Conservation (phyloP, 2,888 invertebrate species). For the Sceliomorpha sp. region DNA sequence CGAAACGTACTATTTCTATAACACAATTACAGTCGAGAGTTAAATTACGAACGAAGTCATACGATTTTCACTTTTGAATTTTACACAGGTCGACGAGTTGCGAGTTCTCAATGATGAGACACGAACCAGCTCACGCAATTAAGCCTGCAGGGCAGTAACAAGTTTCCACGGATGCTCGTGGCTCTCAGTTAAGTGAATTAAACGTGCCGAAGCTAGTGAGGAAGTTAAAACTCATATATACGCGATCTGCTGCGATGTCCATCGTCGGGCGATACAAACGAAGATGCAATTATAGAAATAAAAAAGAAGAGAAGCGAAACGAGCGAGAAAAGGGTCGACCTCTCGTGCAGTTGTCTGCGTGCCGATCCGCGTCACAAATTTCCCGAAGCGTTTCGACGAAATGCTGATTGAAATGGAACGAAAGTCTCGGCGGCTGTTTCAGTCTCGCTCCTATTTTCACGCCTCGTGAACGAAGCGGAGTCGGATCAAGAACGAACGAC, state of each 20-base stretch:
- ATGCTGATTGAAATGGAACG: constrained; percentile 33
- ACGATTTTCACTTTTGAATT: constrained; percentile 47
- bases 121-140: constrained; percentile 43
- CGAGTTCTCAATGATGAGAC: constrained; percentile 23
- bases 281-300: constrained; percentile 37
- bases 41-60: constrained; percentile 27
- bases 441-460: background rate
- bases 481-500: constrained; percentile 1
- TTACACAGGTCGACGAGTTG: constrained; percentile 26
- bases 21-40: constrained; percentile 14
- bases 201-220: constrained; percentile 40
- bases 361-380: constrained; percentile 10
- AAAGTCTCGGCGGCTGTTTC: background rate
- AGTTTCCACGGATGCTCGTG: constrained; percentile 38
- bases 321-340: constrained; percentile 17
- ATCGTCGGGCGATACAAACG: background rate
- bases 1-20: constrained; percentile 1
- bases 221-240: constrained; percentile 35
- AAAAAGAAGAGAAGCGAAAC: constrained; percentile 29
- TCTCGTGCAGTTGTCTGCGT: too few species aligned
- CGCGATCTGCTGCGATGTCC: constrained; percentile 20
- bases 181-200: constrained; percentile 47
- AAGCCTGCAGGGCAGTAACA: constrained; percentile 35
- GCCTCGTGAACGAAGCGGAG: background rate
- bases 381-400: constrained; percentile 10